Evolutionary conservation across 1,140 invertebrate species (phyloP), one percentile per base, ranked within the genome.

Genomic region (Eurosta solidaginis): DNA sequence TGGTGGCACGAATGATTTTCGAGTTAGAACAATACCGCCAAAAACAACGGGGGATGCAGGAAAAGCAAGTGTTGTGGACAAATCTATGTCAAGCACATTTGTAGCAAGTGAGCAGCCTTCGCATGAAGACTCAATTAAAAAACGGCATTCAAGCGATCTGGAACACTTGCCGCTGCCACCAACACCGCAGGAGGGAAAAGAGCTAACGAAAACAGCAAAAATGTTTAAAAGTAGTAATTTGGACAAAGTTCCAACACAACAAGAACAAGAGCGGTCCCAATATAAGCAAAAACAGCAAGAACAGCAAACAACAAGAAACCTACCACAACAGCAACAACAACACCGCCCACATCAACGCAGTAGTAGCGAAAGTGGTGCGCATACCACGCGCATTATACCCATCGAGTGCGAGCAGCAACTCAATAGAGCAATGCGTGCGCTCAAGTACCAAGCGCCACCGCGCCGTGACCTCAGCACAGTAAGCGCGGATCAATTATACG

Each of bases 401-500:
- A 80, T 82, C 50, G 77, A 47, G 33, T 76, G 80, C 40, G 80
- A 82, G 78, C 36, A 77, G 22, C 63, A 79, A 49, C 25, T 29
- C 40, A 77, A 36, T 25, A 78, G 77, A 76, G 75, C 79, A 25
- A 7, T 33, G 12, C 6, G 29, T 12, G 10, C 5, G 29, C 6
- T 1, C 12, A n/a, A n/a, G n/a, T 10, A 22, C 4, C 22, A 42
- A 52, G 20, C n/a, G 12, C 77, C 49, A 79, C 78, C 74, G 80
- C 76, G 49, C 45, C 73, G 73, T 5, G 40, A 49, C 7, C 73
- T 74, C 7, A 74, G 27, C 42, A 77, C 52, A 10, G 10, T 77
- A 6, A 77, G 76, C 29, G 77, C 81, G 33, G 82, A 86, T 78
- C 82, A 82, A 54, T 82, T 84, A 29, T 84, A 85, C 81, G 80